Evolutionary conservation across 2,113 vertebrate genomes (phyloP).

Genomic region (Myodes glareolus): DNA sequence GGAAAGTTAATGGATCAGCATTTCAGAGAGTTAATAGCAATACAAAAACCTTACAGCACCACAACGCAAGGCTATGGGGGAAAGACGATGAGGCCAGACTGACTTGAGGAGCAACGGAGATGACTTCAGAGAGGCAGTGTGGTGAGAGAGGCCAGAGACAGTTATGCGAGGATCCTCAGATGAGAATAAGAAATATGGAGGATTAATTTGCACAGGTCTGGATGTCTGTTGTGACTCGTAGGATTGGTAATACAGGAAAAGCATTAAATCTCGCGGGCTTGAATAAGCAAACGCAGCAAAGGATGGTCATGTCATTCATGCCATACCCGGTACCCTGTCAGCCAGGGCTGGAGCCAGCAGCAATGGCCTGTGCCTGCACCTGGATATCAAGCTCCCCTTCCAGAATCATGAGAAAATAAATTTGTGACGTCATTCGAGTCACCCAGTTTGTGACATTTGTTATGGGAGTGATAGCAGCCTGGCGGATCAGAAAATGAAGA

Average conservation of each 20-base stretch:
- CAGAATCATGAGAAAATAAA: neutral
- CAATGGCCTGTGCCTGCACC: neutral
- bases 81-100: neutral
- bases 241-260: neutral
- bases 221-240: neutral
- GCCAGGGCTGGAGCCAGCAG: too few species aligned
- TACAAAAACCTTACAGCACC: neutral
- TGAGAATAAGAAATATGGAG: neutral
- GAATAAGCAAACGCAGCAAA: neutral
- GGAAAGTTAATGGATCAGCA: neutral
- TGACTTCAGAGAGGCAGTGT: neutral
- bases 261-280: neutral
- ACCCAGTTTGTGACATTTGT: neutral
- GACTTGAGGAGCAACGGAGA: neutral
- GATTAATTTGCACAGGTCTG: neutral
- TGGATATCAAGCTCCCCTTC: neutral
- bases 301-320: neutral
- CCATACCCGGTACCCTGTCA: too few species aligned
- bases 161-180: neutral
- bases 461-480: neutral
- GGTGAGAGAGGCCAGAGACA: neutral
- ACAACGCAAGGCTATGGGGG: neutral
- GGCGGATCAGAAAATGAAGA: neutral
- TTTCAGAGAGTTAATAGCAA: neutral
- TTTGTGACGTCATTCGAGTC: neutral